These are phyloP conservation scores for Hemithea aestivaria DNA, from an alignment of 2,888 invertebrate species.

Conservation along the genomic window DNA sequence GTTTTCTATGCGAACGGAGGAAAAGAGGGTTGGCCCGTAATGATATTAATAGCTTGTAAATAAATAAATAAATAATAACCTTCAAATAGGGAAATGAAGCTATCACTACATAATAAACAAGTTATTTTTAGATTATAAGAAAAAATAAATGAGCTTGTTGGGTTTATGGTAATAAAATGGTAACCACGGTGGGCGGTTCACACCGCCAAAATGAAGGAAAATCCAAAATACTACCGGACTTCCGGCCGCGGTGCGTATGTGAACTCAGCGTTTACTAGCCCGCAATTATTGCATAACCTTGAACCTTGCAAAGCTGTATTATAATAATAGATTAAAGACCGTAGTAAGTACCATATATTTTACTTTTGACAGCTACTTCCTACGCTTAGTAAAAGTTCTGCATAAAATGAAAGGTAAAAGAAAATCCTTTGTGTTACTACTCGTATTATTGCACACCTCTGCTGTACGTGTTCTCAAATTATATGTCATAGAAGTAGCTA, in stretches of 20 bases:
- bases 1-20: too few relatives aligned
- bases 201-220: slow-evolving; percentile 47
- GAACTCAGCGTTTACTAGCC: slow-evolving; percentile 31
- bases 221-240: slow-evolving; percentile 58
- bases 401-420: too few relatives aligned
- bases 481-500: not conserved
- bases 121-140: slow-evolving; percentile 6
- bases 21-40: too few relatives aligned
- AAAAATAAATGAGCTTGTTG: slow-evolving; percentile 36
- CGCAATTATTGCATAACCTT: slow-evolving; percentile 43
- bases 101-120: slow-evolving; percentile 9
- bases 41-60: too few relatives aligned
- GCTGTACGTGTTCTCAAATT: too few relatives aligned
- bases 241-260: slow-evolving; percentile 54
- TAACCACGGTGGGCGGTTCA: slow-evolving; percentile 26
- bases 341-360: too few relatives aligned
- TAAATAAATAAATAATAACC: too few relatives aligned
- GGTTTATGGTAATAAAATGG: slow-evolving; percentile 38
- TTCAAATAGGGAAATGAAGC: slow-evolving; percentile 1
- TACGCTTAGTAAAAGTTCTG: too few relatives aligned
- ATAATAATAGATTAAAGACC: too few relatives aligned
- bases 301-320: slow-evolving; percentile 32
- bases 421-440: too few relatives aligned
- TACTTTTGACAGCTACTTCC: too few relatives aligned
- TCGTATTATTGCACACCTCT: too few relatives aligned